Evolutionary conservation across 1,140 invertebrate species (phyloP), one percentile per base, ranked within the genome.

Genomic region (Lepidurus apus): DNA sequence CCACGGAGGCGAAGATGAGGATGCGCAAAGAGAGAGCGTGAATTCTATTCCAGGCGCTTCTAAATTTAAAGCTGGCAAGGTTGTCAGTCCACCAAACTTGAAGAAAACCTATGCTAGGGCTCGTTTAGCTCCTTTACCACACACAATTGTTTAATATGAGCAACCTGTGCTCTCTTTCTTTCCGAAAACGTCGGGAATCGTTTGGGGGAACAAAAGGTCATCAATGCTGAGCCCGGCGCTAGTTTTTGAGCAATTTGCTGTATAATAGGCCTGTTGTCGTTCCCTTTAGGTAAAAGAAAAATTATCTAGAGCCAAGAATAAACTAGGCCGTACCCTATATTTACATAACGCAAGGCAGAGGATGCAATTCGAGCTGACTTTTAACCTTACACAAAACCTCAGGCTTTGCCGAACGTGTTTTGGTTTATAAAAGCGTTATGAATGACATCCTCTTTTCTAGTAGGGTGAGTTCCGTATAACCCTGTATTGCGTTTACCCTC

Each of bases 31-130:
- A 65, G 45, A 65, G 34, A 65, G 53, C 5, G 53, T 65, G 17
- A 7, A 65, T 65, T 65, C 53, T 65, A 65, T 65, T 65, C 13
- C 53, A 17, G 53, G 53, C 53, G 53, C 21, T 21, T 65, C 53
- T 65, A 65, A 65, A 65, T 65, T n/a, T 65, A 65, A 65, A 65
- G 53, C 53, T 65, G 53, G 53, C 53, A 65, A 65, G 53, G 9
- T 65, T 65, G 53, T n/a, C 17, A 65, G 53, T 65, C 53, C 53
- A 65, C 17, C 17, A 8, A 65, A 65, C 53, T 65, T 65, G 53
- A 21, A 65, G 21, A 13, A 65, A 65, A 65, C 1, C 53, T 21
- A 13, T 17, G 10, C 45, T 10, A 47, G 45, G 17, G 7, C 17
- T 65, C 8, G 13, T n/a, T 4, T 7, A 65, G 53, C 13, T 21